Evolutionary conservation across 1,140 invertebrate species (phyloP), one percentile per base, ranked within the genome.

Genomic region (Melipona quadrifasciata): DNA sequence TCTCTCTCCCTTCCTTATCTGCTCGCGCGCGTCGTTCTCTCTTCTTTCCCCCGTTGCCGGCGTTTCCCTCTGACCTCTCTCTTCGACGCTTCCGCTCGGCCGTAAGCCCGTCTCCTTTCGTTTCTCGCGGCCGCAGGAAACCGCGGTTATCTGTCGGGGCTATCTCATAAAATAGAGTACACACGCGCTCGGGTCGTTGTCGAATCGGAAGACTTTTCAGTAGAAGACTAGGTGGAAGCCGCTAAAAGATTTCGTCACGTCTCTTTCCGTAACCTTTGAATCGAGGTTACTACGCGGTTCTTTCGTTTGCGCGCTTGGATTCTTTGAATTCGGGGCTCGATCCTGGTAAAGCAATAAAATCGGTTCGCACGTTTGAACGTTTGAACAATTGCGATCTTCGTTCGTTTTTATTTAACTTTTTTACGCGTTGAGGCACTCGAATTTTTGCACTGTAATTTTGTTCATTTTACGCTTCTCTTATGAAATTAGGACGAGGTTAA

Each of bases 151-250:
- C 88, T 84, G 53, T 34, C 31, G 27, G 68, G 17, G 81, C 73
- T 89, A 89, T 89, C 88, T 84, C 74, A 65, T 82, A 61, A 75
- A 84, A 74, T 84, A 82, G 85, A 78, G 65, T 82, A 89, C 74
- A 89, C 87, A 89, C 31, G 14, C 74, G 14, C 74, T 53, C 39
- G 39, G 39, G 64, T 55, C 53, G 71, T 65, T 39, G 86, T 81
- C 83, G 86, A 74, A 76, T 88, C 87, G 74, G 83, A 80, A 89
- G 80, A 87, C 72, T 87, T 87, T 87, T 86, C 87, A 87, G 55
- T 80, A 6, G 39, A 64, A 78, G 34, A 39, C 76, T 39, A 64
- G 82, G 16, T 83, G 74, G 82, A 78, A 83, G 74, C 74, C 75
- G 74, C 82, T 83, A 78, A 83, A 83, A 70, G 65, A 71, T 83